Evolutionary conservation across 1,140 invertebrate genomes (phyloP).

Genomic region (Dendroctonus valens): DNA sequence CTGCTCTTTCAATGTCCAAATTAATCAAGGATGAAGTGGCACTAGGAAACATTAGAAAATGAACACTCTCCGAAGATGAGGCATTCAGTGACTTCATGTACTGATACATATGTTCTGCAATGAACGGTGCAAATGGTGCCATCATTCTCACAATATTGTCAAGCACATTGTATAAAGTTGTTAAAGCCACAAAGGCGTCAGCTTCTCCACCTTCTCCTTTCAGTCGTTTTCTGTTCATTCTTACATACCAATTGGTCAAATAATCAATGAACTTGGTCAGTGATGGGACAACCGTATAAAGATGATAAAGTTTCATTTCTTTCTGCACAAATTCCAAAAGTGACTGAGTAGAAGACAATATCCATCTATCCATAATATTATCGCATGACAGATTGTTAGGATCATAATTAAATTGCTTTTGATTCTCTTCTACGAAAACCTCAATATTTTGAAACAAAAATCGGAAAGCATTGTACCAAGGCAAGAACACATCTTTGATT

Average conservation of each 20-base stretch:
- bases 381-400: constrained; percentile 55
- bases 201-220: constrained; percentile 79
- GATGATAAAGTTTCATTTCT: constrained; percentile 92
- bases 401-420: constrained; percentile 62
- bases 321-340: constrained; percentile 82
- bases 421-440: constrained; percentile 72
- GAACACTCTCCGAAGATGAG: constrained; percentile 66
- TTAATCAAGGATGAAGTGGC: constrained; percentile 74
- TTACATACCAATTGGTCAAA: constrained; percentile 96
- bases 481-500: constrained; percentile 96
- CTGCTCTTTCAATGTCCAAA: constrained; percentile 83
- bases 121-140: constrained; percentile 96
- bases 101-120: constrained; percentile 96
- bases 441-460: constrained; percentile 94
- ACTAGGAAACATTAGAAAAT: constrained; percentile 86
- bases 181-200: constrained; percentile 82
- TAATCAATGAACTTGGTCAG: constrained; percentile 96
- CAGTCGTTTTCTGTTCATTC: constrained; percentile 91
- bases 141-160: constrained; percentile 89
- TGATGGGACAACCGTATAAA: constrained; percentile 94
- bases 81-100: constrained; percentile 64
- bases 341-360: constrained; percentile 93
- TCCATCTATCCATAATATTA: constrained; percentile 98
- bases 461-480: constrained; percentile 98
- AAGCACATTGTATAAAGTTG: constrained; percentile 86